Conservation (phyloP, 2,113 vertebrate species). For the Crotophaga sulcirostris region DNA sequence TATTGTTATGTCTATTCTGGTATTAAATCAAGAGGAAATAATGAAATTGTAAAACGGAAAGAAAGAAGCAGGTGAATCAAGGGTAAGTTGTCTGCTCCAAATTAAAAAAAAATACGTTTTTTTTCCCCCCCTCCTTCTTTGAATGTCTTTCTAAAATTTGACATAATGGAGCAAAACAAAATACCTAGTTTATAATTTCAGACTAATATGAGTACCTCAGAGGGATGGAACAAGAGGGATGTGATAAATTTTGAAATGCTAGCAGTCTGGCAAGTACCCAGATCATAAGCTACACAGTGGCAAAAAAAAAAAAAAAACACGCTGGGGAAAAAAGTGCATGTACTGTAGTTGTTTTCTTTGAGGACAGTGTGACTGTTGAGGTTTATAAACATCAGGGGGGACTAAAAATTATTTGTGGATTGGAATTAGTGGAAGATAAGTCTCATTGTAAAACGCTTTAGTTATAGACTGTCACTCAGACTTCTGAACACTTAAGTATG, state of each 20-base stretch:
- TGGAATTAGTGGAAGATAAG: not conserved
- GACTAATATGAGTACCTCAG: not conserved
- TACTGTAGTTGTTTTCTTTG: not conserved
- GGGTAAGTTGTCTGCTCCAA: not conserved
- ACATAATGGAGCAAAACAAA: not conserved
- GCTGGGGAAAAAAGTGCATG: not conserved
- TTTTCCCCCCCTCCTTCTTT: accelerated
- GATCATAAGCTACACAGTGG: not conserved
- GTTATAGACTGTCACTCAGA: not conserved
- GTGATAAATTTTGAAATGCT: not conserved
- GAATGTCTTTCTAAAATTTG: not conserved
- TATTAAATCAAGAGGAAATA: not conserved
- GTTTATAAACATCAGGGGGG: not conserved
- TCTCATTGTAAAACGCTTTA: not conserved
- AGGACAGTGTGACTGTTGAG: not conserved
- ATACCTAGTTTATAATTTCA: not conserved
- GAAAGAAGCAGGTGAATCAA: not conserved
- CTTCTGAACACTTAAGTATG: not conserved
- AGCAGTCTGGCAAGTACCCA: not conserved
- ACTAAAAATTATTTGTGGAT: not conserved
- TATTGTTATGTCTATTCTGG: not conserved
- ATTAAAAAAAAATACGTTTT: not conserved
- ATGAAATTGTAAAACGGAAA: not conserved
- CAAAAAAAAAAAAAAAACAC: not conserved
- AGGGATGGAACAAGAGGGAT: not conserved